Percentiles rank a stretch among this genome's conserved stretches.
Evolutionary conservation across 2,888 invertebrate genomes (phyloP).

Genomic region (Synergus japonicus): DNA sequence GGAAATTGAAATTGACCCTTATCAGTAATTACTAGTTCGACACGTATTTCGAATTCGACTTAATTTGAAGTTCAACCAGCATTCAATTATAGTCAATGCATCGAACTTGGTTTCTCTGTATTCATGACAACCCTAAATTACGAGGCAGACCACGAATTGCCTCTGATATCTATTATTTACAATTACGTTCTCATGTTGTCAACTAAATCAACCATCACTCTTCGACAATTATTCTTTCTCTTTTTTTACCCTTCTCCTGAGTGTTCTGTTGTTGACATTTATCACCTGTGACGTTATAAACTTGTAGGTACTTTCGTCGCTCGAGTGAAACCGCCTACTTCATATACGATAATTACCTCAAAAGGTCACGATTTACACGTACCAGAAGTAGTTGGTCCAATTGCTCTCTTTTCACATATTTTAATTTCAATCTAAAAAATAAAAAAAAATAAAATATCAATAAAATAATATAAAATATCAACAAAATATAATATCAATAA

Average conservation of each 20-base stretch:
- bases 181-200: slow-evolving; percentile 11
- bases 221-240: neutral
- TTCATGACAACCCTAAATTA: slow-evolving; percentile 24
- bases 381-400: neutral
- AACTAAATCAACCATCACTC: neutral
- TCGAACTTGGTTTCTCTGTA: neutral
- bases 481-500: too few relatives aligned
- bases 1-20: neutral
- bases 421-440: neutral
- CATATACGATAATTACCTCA: neutral
- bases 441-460: too few relatives aligned
- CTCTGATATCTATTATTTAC: slow-evolving; percentile 22
- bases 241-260: neutral
- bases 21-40: neutral
- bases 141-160: neutral
- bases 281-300: slow-evolving; percentile 12
- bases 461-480: too few relatives aligned
- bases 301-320: neutral
- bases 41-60: neutral
- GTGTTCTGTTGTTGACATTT: slow-evolving; percentile 3
- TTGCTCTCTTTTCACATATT: neutral
- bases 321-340: neutral
- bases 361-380: neutral
- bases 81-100: slow-evolving; percentile 3
- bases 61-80: neutral